A percentile compares a stretch with the other conserved stretches of the same genome.
Evolutionary conservation across 1,140 invertebrate species (phyloP).

Genomic region (Panagrolaimus sp.): DNA sequence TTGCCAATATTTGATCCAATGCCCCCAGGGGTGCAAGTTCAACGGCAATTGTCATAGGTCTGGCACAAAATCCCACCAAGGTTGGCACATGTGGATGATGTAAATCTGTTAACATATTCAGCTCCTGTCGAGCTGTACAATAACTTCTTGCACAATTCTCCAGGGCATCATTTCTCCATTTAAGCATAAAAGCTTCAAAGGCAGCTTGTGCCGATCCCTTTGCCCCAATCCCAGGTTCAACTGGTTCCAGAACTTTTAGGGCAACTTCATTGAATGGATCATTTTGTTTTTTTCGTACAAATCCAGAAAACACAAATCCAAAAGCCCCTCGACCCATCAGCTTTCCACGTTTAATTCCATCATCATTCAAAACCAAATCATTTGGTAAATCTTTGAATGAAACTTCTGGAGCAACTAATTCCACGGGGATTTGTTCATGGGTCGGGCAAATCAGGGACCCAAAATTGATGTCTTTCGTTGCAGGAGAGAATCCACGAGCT

Average conservation of each 20-base stretch:
- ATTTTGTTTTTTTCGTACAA: neutral
- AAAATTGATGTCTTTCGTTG: conserved; percentile 40
- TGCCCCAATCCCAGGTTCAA: conserved; percentile 71
- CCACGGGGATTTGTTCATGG: conserved; percentile 70
- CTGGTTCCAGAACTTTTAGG: conserved; percentile 88
- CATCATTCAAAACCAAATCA: conserved; percentile 67
- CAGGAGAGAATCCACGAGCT: conserved; percentile 65
- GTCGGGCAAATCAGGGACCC: conserved; percentile 67
- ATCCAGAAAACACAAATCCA: conserved; percentile 79
- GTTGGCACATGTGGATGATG: conserved; percentile 85
- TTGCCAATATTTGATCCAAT: conserved; percentile 73
- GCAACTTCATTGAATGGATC: conserved; percentile 69
- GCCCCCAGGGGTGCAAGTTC: conserved; percentile 85
- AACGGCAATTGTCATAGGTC: conserved; percentile 81
- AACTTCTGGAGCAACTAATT: conserved; percentile 75
- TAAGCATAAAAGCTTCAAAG: conserved; percentile 69
- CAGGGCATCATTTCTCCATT: conserved; percentile 82
- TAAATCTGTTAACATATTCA: conserved; percentile 78
- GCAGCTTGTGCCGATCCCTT: conserved; percentile 67
- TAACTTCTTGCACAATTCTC: conserved; percentile 89
- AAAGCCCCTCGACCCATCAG: conserved; percentile 89
- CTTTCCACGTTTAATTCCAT: conserved; percentile 68
- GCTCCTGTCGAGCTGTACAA: conserved; percentile 84
- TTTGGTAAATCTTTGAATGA: conserved; percentile 81
- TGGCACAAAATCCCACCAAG: conserved; percentile 76